Evolutionary conservation across 1,140 invertebrate genomes (phyloP).

Genomic region (Littorina saxatilis): DNA sequence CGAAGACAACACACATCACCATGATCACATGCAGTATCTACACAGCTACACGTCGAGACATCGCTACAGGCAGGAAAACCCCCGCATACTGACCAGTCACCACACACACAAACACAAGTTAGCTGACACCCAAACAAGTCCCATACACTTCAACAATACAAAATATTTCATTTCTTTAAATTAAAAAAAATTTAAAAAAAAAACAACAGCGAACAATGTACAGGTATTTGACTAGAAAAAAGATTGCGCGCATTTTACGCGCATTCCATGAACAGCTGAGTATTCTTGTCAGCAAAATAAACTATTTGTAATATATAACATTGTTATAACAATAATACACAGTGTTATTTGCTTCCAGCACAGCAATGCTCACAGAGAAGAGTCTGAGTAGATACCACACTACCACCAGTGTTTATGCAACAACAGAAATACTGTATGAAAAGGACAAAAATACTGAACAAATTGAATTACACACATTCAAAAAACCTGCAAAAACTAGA

Average conservation of each 20-base stretch:
- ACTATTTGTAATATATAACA: neutral
- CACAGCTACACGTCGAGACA: too few relatives aligned
- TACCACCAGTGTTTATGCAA: neutral
- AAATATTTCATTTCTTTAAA: neutral
- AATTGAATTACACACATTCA: too few relatives aligned
- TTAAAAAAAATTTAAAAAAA: too few relatives aligned
- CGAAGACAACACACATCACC: too few relatives aligned
- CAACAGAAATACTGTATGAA: neutral
- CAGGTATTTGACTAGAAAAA: neutral
- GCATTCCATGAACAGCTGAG: neutral
- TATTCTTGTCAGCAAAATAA: constrained; percentile 12
- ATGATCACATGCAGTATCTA: too few relatives aligned
- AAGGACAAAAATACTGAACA: neutral
- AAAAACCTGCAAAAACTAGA: too few relatives aligned
- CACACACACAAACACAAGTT: too few relatives aligned
- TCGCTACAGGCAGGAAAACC: too few relatives aligned
- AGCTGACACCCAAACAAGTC: neutral
- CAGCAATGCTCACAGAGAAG: neutral
- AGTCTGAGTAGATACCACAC: neutral
- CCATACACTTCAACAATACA: neutral
- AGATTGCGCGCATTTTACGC: neutral
- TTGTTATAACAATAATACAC: neutral
- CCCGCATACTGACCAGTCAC: too few relatives aligned
- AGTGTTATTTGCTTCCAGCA: too few relatives aligned
- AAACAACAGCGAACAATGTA: too few relatives aligned